These are phyloP conservation scores for Holacanthus passer DNA, from an alignment of 2,113 vertebrate species.

Conservation along the genomic window DNA sequence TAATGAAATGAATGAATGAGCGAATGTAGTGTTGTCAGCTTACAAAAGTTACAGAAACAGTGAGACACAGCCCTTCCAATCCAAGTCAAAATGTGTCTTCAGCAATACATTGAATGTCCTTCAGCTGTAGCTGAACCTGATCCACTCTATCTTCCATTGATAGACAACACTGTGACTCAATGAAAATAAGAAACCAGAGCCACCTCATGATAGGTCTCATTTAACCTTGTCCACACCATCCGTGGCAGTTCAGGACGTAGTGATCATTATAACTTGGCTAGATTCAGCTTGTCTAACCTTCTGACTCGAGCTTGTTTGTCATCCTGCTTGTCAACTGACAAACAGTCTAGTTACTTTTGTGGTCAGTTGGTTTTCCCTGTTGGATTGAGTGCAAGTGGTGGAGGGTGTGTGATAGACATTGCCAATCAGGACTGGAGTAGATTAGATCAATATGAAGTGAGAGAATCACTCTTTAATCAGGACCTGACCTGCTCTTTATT, in stretches of 20 bases:
- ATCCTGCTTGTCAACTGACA: neutral
- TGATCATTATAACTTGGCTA: slow-evolving; percentile 8
- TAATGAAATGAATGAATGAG: too few species aligned
- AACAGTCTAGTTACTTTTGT: slow-evolving; percentile 18
- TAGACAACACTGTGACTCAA: neutral
- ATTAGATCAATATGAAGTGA: slow-evolving; percentile 70
- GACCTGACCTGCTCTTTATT: slow-evolving; percentile 62
- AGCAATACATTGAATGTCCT: neutral
- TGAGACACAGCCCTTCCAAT: neutral
- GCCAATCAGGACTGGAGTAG: slow-evolving; percentile 59
- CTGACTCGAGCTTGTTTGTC: slow-evolving; percentile 8
- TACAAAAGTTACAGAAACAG: neutral
- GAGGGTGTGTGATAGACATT: slow-evolving; percentile 51
- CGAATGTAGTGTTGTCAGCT: neutral
- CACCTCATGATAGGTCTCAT: slow-evolving; percentile 1
- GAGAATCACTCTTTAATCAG: slow-evolving; percentile 68
- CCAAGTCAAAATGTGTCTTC: neutral
- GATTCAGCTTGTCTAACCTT: slow-evolving; percentile 8
- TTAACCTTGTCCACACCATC: slow-evolving; percentile 11
- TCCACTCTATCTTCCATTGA: neutral
- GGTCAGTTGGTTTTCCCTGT: slow-evolving; percentile 29
- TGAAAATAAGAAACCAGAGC: slow-evolving; percentile 14
- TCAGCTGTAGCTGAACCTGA: neutral
- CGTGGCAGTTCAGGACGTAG: neutral
- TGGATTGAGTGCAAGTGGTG: slow-evolving; percentile 13